phyloP scores from a whole-genome alignment of 2,888 invertebrate genomes.

The Metacarcinus magister region DNA sequence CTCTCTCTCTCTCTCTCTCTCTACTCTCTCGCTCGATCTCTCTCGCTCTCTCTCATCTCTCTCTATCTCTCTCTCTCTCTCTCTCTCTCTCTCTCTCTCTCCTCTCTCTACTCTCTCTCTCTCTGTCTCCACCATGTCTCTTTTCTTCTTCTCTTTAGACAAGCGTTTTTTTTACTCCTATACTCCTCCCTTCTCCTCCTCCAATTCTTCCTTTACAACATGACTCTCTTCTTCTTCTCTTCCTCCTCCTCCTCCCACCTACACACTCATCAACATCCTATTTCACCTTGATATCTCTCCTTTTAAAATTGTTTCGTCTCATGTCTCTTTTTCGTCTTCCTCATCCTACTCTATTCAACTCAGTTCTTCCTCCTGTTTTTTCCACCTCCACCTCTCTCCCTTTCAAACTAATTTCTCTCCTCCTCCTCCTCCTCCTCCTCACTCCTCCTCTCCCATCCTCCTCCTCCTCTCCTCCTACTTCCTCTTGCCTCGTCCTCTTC shows the following conservation, averaged over 20 bases:
- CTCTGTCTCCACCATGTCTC: background rate
- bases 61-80: no score
- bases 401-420: background rate
- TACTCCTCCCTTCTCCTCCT: background rate
- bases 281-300: background rate
- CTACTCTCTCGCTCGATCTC: no score
- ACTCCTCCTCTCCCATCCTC: no score
- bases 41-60: no score
- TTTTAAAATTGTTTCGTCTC: no score
- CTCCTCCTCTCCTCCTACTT: background rate
- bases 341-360: background rate
- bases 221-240: background rate
- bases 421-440: no score
- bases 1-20: no score
- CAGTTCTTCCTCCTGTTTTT: no score
- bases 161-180: background rate
- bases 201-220: background rate
- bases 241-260: background rate
- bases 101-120: no score
- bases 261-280: no score
- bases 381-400: background rate
- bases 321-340: background rate
- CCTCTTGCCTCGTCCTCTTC: background rate
- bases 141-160: background rate
- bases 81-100: no score